Conservation (phyloP, 2,113 vertebrate genomes). For the Hyaena hyaena region DNA sequence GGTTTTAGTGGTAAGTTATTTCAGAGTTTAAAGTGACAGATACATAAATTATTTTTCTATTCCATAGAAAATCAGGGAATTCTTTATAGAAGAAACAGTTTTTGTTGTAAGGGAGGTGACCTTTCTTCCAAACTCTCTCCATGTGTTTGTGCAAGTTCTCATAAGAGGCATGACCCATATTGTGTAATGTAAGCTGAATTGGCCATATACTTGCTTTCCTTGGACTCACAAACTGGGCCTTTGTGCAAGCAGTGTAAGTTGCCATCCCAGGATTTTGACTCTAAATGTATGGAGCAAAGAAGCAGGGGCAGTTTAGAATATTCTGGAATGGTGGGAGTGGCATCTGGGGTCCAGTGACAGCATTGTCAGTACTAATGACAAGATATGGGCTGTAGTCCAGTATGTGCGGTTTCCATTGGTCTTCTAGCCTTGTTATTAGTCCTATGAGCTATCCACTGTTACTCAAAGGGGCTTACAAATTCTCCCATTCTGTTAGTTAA, state of each 20-base stretch:
- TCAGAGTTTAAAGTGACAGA: constrained; percentile 21
- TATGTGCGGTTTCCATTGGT: background rate
- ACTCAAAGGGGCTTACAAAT: constrained; percentile 4
- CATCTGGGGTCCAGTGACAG: background rate
- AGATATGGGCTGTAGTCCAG: background rate
- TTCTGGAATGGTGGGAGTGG: background rate
- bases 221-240: background rate
- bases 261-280: background rate
- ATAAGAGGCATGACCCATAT: background rate
- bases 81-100: background rate
- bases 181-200: background rate
- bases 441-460: background rate
- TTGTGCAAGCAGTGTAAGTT: background rate
- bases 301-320: background rate
- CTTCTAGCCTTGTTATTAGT: background rate
- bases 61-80: background rate
- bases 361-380: background rate
- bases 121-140: background rate
- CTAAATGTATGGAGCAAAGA: background rate
- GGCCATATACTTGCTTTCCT: background rate
- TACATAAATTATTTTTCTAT: constrained; percentile 12
- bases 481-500: background rate
- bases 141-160: background rate
- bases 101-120: background rate
- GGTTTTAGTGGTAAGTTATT: constrained; percentile 33